Conservation (phyloP, 2,113 vertebrate species). For the Trochalopteron elliotii region DNA sequence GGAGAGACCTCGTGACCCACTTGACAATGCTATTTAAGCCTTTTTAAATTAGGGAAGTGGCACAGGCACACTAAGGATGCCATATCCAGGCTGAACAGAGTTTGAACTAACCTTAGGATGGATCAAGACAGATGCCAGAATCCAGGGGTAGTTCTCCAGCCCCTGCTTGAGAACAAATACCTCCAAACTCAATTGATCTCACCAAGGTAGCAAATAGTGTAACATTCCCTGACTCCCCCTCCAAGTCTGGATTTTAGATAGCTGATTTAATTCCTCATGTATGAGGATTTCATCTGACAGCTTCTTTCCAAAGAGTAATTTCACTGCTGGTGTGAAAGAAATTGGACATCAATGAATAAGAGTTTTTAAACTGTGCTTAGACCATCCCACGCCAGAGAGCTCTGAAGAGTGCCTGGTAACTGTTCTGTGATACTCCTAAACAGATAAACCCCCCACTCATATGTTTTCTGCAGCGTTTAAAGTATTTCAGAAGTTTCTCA, state of each 20-base stretch:
- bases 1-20: not conserved
- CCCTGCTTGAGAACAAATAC: not conserved
- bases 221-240: not conserved
- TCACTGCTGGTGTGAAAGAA: not conserved
- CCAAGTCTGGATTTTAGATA: not conserved
- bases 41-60: not conserved
- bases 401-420: not conserved
- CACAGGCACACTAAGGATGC: not conserved
- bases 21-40: not conserved
- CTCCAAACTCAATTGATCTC: not conserved
- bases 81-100: not conserved
- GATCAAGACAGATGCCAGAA: not conserved
- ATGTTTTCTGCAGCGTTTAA: not conserved
- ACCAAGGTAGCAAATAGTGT: not conserved
- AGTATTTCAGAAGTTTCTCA: not conserved
- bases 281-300: not conserved
- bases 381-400: not conserved
- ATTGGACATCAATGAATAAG: not conserved
- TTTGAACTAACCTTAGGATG: not conserved
- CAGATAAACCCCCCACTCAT: not conserved
- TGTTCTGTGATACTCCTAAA: not conserved
- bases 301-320: not conserved
- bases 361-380: not conserved
- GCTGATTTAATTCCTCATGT: not conserved
- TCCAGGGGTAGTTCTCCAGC: not conserved